Evolutionary conservation across 2,797 vertebrate genomes (phyloP).

Genomic region (Numenius phaeopus): DNA sequence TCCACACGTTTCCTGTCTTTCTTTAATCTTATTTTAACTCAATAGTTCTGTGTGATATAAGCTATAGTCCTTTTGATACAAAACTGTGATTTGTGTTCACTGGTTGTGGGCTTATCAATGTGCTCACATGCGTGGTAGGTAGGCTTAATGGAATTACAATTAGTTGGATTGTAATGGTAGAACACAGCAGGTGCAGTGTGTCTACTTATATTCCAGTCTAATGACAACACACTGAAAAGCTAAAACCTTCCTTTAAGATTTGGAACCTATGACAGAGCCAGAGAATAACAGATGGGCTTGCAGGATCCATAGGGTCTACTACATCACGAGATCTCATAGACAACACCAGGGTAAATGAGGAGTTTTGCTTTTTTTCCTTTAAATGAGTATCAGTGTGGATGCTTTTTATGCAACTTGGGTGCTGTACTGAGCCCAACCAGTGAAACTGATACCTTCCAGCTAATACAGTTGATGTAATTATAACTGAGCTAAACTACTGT

Average conservation of each 20-base stretch:
- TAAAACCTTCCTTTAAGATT: not conserved
- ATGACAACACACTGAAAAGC: not conserved
- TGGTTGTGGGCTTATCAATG: not conserved
- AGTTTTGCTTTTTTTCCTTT: not conserved
- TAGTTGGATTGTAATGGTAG: not conserved
- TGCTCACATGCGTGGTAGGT: fast-evolving
- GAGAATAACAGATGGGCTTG: not conserved
- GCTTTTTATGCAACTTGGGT: not conserved
- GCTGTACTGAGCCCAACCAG: not conserved
- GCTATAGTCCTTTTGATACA: not conserved
- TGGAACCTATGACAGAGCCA: not conserved
- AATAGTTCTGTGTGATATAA: not conserved
- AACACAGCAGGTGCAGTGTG: not conserved
- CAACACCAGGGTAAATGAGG: not conserved
- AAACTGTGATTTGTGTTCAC: not conserved
- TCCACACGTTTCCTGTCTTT: not conserved
- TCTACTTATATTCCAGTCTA: not conserved
- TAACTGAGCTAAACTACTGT: not conserved
- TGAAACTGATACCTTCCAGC: not conserved
- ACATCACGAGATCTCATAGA: not conserved
- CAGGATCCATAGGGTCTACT: not conserved
- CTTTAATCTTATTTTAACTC: not conserved
- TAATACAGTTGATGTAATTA: not conserved
- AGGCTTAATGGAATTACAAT: not conserved
- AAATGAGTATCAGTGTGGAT: fast-evolving